Base-by-base conservation (phyloP, 1,140 invertebrate species). In the Archegozetes longisetosus region DNA sequence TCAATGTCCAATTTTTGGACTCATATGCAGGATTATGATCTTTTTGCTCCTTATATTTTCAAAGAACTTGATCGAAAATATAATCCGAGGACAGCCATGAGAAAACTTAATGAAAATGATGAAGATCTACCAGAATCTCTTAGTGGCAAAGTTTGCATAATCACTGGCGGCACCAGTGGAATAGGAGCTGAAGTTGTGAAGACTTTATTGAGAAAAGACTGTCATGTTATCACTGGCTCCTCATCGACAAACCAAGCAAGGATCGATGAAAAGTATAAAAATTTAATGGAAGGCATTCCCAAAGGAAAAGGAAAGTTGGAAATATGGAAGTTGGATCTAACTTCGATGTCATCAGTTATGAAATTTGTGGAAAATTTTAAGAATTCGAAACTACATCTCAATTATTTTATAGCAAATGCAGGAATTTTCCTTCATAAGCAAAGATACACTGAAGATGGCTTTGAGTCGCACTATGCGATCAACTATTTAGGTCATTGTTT, bases 401-500 rank as follows among this genome's bases (percentile, higher is more conserved):
- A 65, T 65, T 64, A 65, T 65, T 63, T 64, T 58, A 67, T 64
- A 75, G 87, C 88, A 64, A 85, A 61, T 52, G 86, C 87, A 70
- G 87, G 84, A 25, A 81, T 91, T 47, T 90, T 90, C 86, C 86
- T 85, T 68, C 77, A 79, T 3, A 83, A 85, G 23, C 85, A 82
- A 63, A 74, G 76, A 50, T 70, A 84, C 65, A 87, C 85, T 0
- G 76, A 78, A 65, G 86, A 90, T 69, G 85, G 85, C 1, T 83
- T 83, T 65, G 88, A 92, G 71, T 79, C 79, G 22, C 87, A 90
- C 67, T 82, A 88, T 72, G 80, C 79, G 50, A 81, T 84, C 0
- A 92, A 93, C 71, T 88, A 89, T 69, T 73, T 91, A 62, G 82
- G 85, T 14, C 89, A 93, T 70, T 93, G 91, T 72, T 75, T 89